These are phyloP conservation scores for Erpornis zantholeuca DNA, from an alignment of 2,113 vertebrate species.

Conservation along the genomic window DNA sequence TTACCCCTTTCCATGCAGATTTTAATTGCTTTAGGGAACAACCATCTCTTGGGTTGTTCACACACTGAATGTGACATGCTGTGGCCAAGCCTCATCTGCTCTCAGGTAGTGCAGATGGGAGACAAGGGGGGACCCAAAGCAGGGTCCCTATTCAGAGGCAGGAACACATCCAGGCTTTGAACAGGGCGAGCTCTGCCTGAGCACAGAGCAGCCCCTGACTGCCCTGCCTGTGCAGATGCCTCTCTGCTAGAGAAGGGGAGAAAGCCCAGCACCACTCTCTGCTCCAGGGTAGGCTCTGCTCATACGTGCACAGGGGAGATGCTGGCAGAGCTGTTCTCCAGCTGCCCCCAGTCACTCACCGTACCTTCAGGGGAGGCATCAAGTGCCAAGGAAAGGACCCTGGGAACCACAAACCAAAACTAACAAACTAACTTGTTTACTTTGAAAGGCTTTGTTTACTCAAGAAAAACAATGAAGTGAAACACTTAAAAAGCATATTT, in stretches of 20 bases:
- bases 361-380: background rate
- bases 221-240: background rate
- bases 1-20: background rate
- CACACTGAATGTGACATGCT: background rate
- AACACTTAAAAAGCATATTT: background rate
- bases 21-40: background rate
- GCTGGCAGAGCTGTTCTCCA: background rate
- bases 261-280: background rate
- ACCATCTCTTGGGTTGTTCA: background rate
- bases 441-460: background rate
- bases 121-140: background rate
- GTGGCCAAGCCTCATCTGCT: background rate
- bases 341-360: background rate
- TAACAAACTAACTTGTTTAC: background rate
- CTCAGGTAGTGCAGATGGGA: background rate
- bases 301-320: accelerated
- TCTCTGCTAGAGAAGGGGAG: background rate
- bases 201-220: background rate
- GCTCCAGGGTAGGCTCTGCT: background rate
- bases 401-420: background rate
- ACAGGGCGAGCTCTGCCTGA: accelerated
- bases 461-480: background rate
- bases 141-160: background rate
- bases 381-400: background rate
- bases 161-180: background rate